Evolutionary conservation across 2,888 invertebrate genomes (phyloP), one percentile per base, ranked within the genome.

Genomic region (Xylocampa areola): DNA sequence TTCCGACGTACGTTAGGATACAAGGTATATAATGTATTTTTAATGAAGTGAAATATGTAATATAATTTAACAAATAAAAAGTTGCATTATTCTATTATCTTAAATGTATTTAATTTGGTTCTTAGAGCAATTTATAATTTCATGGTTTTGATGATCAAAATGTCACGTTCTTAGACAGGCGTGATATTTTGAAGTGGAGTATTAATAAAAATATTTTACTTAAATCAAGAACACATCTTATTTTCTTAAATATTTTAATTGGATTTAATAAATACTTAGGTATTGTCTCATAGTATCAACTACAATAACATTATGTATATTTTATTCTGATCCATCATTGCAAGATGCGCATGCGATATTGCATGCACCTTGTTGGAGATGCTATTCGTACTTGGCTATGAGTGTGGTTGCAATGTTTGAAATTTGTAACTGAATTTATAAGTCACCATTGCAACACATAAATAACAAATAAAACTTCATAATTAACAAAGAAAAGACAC

Each of bases 401-500:
- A 71, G 61, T 33, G 69, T 71, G 74, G 70, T 69, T 73, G 66
- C 74, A 73, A 69, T 48, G 47, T 50, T 17, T 7, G 23, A 36
- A 16, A 1, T 37, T 11, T 40, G 45, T 16, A 51, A 67, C 37
- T 43, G 35, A 51, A 61, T 43, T 16, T 37, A 11, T 37, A 66
- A 50, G 40, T 49, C 50, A 41, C 53, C 55, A 49, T 76, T 54
- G 65, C 61, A 66, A 75, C 68, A 57, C 19, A 54, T 45, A 52
- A 53, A 45, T 58, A 66, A 75, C 48, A 63, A 60, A 53, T 16
- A n/a, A 53, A 72, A 55, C 54, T 43, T 50, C 25, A 41, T 53
- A 54, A 71, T 76, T 75, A 73, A 72, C 66, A 69, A 77, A 72
- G 74, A 73, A 68, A 77, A 71, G 76, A 74, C 63, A 73, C 68